Conservation (phyloP, 2,888 invertebrate genomes). For the Pheosia tremula region DNA sequence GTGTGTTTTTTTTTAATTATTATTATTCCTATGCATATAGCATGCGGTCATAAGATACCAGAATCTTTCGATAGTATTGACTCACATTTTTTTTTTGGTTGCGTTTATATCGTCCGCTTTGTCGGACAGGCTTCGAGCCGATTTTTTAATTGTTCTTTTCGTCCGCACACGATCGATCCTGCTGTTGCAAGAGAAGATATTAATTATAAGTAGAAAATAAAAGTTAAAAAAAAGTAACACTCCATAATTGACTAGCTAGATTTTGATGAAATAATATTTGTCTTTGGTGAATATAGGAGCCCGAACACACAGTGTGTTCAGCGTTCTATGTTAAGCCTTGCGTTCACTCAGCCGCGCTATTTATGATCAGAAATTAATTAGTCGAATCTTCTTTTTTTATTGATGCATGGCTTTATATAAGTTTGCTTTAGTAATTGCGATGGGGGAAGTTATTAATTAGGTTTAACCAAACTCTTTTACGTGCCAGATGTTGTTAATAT, state of each 20-base stretch:
- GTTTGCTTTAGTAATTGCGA: too few relatives aligned
- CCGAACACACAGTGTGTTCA: too few relatives aligned
- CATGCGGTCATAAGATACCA: slow-evolving; percentile 70
- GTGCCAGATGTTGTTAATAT: too few relatives aligned
- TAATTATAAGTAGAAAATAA: slow-evolving; percentile 9
- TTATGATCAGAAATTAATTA: too few relatives aligned
- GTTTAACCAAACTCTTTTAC: too few relatives aligned
- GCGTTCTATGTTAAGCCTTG: too few relatives aligned
- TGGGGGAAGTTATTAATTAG: too few relatives aligned
- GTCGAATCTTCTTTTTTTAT: too few relatives aligned
- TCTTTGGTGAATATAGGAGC: slow-evolving; percentile 10
- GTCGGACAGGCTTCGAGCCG: slow-evolving; percentile 35
- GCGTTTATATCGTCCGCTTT: slow-evolving; percentile 38
- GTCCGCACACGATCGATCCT: slow-evolving; percentile 28
- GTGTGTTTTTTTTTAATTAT: slow-evolving; percentile 23
- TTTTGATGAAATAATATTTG: slow-evolving; percentile 13
- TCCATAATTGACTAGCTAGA: slow-evolving; percentile 39
- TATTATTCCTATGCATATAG: slow-evolving; percentile 53
- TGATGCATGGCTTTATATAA: too few relatives aligned
- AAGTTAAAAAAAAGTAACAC: slow-evolving; percentile 11
- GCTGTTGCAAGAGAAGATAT: slow-evolving; percentile 14
- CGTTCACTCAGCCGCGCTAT: too few relatives aligned
- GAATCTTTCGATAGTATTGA: slow-evolving; percentile 67
- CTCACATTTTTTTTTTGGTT: slow-evolving; percentile 69
- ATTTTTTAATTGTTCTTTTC: slow-evolving; percentile 15